Percentiles rank a stretch among this genome's conserved stretches.
These are phyloP conservation scores for Ramazzottius varieornatus DNA, from an alignment of 2,888 invertebrate genomes.

Conservation along the genomic window DNA sequence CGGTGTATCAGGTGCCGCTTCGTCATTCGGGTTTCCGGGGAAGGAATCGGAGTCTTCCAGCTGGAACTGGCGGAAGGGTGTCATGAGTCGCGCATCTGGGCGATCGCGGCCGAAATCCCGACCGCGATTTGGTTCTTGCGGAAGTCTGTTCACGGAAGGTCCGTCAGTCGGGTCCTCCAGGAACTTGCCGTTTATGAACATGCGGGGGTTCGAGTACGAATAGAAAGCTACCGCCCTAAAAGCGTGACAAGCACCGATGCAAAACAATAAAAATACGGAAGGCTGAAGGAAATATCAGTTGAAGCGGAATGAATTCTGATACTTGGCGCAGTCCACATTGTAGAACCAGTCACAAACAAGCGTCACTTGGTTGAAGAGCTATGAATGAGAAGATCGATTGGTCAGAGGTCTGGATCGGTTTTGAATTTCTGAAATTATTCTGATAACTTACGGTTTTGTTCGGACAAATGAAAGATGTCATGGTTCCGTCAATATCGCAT, in stretches of 20 bases:
- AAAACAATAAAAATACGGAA: too few species aligned
- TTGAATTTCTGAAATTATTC: background rate
- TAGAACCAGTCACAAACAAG: background rate
- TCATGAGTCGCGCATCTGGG: too few species aligned
- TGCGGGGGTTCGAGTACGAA: background rate
- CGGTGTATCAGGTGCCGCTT: background rate
- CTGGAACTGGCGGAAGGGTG: too few species aligned
- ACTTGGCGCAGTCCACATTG: conserved; percentile 3
- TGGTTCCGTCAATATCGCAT: background rate
- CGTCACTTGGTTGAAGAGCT: background rate
- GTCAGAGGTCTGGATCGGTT: background rate
- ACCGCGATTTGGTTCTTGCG: too few species aligned
- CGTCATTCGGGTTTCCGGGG: background rate
- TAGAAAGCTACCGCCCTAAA: background rate
- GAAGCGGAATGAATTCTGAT: too few species aligned
- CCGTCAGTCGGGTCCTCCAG: background rate
- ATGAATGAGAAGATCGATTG: background rate
- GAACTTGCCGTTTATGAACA: background rate
- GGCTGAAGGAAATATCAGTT: too few species aligned
- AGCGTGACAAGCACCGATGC: too few species aligned
- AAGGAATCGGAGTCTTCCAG: background rate
- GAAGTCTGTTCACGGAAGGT: too few species aligned
- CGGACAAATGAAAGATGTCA: background rate
- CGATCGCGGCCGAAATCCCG: too few species aligned
- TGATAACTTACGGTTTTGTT: background rate